Evolutionary conservation across 1,140 invertebrate species (phyloP).

Genomic region (Triops longicaudatus): DNA sequence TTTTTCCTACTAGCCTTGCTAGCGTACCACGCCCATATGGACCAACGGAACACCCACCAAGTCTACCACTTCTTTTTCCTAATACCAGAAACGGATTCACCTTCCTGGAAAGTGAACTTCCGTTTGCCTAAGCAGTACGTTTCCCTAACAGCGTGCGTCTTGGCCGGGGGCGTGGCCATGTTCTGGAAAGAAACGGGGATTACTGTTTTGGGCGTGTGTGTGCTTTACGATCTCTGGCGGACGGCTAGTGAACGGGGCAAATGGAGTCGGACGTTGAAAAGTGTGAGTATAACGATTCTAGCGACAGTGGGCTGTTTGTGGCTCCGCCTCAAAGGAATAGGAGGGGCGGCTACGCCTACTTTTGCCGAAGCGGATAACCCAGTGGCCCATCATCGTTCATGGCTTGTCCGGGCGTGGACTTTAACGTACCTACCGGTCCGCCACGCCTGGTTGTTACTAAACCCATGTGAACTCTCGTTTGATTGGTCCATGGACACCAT

Average conservation of each 20-base stretch:
- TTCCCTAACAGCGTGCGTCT: background rate
- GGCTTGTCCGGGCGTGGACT: slow-evolving; percentile 60
- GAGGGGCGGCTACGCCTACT: slow-evolving; percentile 55
- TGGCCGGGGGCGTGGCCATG: slow-evolving; percentile 23
- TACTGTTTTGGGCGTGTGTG: background rate
- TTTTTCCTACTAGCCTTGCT: slow-evolving; percentile 44
- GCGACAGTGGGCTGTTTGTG: slow-evolving; percentile 43
- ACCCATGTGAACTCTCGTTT: slow-evolving; percentile 73
- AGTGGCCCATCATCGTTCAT: slow-evolving; percentile 61
- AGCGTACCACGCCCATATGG: slow-evolving; percentile 31
- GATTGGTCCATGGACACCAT: slow-evolving; percentile 95
- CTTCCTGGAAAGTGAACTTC: background rate
- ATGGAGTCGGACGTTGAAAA: background rate
- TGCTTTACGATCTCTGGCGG: background rate
- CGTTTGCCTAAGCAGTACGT: background rate
- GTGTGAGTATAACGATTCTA: background rate
- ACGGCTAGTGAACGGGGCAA: background rate
- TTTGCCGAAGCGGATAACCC: slow-evolving; percentile 87
- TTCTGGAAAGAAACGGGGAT: slow-evolving; percentile 29
- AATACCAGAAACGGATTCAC: background rate
- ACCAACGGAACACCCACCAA: background rate
- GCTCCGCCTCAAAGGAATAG: slow-evolving; percentile 51
- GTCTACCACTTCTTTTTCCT: background rate
- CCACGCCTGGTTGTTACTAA: slow-evolving; percentile 72
- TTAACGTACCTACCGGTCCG: slow-evolving; percentile 66